Percentiles rank a stretch among this genome's conserved stretches.
phyloP scores from a whole-genome alignment of 2,797 vertebrate genomes.

The Discoglossus pictus region DNA sequence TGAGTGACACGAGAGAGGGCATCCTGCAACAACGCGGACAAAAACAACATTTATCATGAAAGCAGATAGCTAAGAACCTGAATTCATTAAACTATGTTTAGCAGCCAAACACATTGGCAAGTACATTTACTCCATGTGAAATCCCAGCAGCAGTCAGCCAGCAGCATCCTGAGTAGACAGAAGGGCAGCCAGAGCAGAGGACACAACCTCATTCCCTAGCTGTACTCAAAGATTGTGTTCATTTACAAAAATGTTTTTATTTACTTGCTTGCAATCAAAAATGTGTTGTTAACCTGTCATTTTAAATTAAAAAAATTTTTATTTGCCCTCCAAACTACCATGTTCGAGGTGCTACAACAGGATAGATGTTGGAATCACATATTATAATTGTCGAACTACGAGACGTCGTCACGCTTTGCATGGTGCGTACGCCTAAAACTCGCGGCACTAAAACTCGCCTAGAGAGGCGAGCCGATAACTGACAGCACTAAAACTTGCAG shows the following conservation, averaged over 20 bases:
- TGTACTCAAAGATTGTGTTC: conserved; percentile 6
- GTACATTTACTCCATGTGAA: conserved; percentile 26
- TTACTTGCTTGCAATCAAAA: too few relatives aligned
- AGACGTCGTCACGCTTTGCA: too few relatives aligned
- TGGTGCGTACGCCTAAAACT: too few relatives aligned
- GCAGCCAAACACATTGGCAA: conserved; percentile 32
- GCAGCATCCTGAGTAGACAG: conserved; percentile 38
- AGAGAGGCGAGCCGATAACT: too few relatives aligned
- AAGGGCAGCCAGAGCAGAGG: conserved; percentile 38
- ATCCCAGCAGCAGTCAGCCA: conserved; percentile 35
- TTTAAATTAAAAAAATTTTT: too few relatives aligned
- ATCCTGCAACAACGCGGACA: conserved; percentile 2
- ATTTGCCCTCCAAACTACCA: too few relatives aligned
- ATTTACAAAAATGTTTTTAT: neutral
- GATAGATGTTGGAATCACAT: too few relatives aligned
- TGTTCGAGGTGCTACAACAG: too few relatives aligned
- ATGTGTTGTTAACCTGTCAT: too few relatives aligned
- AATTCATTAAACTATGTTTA: conserved; percentile 27
- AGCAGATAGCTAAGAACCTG: conserved; percentile 26
- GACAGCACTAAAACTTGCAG: too few relatives aligned
- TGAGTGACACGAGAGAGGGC: neutral
- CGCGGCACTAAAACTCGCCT: too few relatives aligned
- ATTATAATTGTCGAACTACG: too few relatives aligned
- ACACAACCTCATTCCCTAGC: conserved; percentile 29
- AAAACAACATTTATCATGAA: conserved; percentile 39